These are phyloP conservation scores for Sphaerophoria taeniata DNA, from an alignment of 2,888 invertebrate genomes.

Conservation along the genomic window DNA sequence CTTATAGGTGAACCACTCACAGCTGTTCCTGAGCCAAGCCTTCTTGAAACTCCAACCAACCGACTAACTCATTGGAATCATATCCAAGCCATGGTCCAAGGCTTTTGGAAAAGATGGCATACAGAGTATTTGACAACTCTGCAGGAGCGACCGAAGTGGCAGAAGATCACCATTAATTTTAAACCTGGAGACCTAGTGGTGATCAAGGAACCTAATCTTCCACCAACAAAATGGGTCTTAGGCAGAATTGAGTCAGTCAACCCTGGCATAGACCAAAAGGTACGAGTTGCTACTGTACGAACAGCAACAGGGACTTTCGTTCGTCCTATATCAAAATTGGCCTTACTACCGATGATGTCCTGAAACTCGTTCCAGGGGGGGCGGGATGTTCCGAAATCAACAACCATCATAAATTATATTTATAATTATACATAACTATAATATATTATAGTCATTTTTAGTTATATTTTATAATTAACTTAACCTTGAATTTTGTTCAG, in stretches of 20 bases:
- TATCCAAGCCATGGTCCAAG: constrained; percentile 58
- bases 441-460: too few species aligned
- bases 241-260: constrained; percentile 9
- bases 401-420: too few species aligned
- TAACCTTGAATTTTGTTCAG: too few species aligned
- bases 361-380: too few species aligned
- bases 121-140: constrained; percentile 52
- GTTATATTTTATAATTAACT: too few species aligned
- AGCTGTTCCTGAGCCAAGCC: constrained; percentile 49
- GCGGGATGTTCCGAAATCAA: too few species aligned
- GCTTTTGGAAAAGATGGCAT: constrained; percentile 65
- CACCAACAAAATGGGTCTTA: constrained; percentile 40
- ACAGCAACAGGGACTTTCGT: constrained; percentile 10
- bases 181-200: constrained; percentile 27
- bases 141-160: constrained; percentile 63
- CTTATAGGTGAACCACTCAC: constrained; percentile 54
- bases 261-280: constrained; percentile 4
- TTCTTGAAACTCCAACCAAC: constrained; percentile 31
- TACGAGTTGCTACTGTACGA: constrained; percentile 7
- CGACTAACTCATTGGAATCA: constrained; percentile 46
- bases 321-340: constrained; percentile 16
- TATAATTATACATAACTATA: too few species aligned
- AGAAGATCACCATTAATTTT: constrained; percentile 26
- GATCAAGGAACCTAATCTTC: too few species aligned
- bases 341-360: too few species aligned